A percentile compares a stretch with the other conserved stretches of the same genome.
phyloP scores from a whole-genome alignment of 2,113 vertebrate genomes.

The Lophura nycthemera region DNA sequence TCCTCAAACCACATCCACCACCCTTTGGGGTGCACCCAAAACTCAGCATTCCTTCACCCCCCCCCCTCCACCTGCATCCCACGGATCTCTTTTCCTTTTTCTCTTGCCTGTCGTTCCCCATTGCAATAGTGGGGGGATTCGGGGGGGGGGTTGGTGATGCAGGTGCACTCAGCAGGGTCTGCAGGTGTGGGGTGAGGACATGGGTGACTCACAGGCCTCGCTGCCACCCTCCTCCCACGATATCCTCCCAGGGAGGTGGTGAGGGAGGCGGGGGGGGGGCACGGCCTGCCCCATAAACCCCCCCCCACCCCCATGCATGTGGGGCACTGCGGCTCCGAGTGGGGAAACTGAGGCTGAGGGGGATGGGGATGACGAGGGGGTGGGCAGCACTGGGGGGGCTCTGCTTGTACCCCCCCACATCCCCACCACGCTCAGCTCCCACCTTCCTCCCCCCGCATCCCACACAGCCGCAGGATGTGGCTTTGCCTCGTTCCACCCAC shows the following conservation, averaged over 20 bases:
- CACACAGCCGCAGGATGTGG: slow-evolving; percentile 1
- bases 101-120: neutral
- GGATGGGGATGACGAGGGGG: neutral
- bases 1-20: neutral
- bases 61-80: neutral
- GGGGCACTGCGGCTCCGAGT: neutral
- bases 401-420: neutral
- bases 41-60: neutral
- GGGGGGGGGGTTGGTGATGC: neutral
- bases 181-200: slow-evolving; percentile 28
- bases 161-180: neutral
- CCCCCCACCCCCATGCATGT: rapidly evolving
- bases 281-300: neutral
- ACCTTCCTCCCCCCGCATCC: neutral
- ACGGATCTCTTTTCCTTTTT: neutral
- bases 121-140: neutral
- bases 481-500: neutral
- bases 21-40: neutral
- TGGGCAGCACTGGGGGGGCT: neutral
- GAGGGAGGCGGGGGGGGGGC: neutral
- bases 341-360: neutral
- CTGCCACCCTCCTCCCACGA: neutral
- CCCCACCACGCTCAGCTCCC: neutral
- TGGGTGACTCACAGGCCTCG: neutral
- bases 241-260: neutral